These are phyloP conservation scores for Gallinago media DNA, from an alignment of 2,113 vertebrate genomes.

Conservation along the genomic window DNA sequence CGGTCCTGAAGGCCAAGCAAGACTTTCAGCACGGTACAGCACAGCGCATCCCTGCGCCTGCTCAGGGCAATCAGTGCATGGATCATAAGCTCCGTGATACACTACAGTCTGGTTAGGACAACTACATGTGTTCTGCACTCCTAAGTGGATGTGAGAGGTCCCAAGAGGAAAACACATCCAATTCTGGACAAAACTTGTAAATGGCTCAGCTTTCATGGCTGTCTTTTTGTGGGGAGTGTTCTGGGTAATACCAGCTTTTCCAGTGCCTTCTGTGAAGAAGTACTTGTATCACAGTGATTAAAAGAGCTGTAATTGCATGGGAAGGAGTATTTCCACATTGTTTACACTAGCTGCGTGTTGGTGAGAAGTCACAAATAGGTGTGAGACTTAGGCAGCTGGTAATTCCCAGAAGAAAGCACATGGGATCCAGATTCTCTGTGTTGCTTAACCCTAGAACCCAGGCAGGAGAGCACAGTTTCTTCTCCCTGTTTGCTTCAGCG, in stretches of 20 bases:
- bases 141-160: neutral
- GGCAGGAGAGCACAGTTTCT: neutral
- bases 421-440: neutral
- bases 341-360: neutral
- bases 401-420: neutral
- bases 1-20: neutral
- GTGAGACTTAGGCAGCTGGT: neutral
- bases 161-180: neutral
- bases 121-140: neutral
- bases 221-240: neutral
- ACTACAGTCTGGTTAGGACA: neutral
- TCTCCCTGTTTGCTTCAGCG: neutral
- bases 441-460: neutral
- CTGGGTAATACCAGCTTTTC: neutral
- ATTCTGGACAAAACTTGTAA: neutral
- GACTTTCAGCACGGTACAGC: neutral
- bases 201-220: neutral
- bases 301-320: neutral
- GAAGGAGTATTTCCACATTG: neutral
- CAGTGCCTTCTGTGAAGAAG: neutral
- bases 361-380: neutral
- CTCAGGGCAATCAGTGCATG: no score
- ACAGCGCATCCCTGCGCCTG: rapidly evolving
- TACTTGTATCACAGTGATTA: neutral
- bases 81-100: neutral